Conservation (phyloP, 2,888 invertebrate genomes). For the Embidobia sp. region DNA sequence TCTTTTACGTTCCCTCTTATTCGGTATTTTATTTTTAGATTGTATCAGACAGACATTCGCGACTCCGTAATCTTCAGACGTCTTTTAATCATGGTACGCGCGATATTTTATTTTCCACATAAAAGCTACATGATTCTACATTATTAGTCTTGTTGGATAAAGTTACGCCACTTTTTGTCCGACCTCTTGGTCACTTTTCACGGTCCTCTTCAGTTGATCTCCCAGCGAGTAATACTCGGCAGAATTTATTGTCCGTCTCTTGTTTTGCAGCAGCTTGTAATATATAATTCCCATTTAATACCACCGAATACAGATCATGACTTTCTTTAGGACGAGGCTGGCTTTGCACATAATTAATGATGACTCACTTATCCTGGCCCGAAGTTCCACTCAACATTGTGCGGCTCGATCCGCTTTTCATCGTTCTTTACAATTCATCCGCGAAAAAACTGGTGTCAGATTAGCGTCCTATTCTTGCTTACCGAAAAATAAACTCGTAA, state of each 20-base stretch:
- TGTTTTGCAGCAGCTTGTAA: conserved; percentile 50
- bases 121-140: no score
- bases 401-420: conserved; percentile 37
- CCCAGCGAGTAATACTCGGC: conserved; percentile 12
- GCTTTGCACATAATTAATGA: conserved; percentile 57
- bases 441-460: conserved; percentile 22
- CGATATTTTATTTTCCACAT: no score
- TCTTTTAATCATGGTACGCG: no score
- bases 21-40: no score
- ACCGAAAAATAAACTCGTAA: conserved; percentile 28
- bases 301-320: conserved; percentile 55
- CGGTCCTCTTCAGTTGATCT: conserved; percentile 14
- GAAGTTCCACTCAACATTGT: conserved; percentile 40
- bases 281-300: conserved; percentile 59
- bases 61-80: no score
- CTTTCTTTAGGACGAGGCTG: conserved; percentile 29
- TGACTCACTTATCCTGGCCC: conserved; percentile 37
- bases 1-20: no score
- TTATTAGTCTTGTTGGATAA: background rate
- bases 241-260: conserved; percentile 29
- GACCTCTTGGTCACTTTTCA: conserved; percentile 15
- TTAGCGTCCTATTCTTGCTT: conserved; percentile 30
- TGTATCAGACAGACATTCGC: no score
- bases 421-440: conserved; percentile 32
- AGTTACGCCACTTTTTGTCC: background rate